These are phyloP conservation scores for Eledone cirrhosa DNA, from an alignment of 2,888 invertebrate genomes.

Conservation along the genomic window DNA sequence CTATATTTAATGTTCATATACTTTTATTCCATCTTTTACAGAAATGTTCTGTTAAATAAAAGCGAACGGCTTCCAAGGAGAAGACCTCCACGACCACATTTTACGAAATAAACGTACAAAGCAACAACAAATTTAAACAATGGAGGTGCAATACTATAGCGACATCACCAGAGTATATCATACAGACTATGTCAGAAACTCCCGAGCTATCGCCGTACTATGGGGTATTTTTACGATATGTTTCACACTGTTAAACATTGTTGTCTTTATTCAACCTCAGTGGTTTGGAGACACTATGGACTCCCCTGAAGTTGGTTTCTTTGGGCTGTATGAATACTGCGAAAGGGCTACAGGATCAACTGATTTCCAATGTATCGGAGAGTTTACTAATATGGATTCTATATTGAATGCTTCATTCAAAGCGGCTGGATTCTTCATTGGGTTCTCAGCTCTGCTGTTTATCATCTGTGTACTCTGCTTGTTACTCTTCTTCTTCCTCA, in stretches of 20 bases:
- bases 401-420: conserved; percentile 85
- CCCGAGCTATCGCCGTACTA: conserved; percentile 87
- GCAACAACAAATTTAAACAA: no score
- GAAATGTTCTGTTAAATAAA: no score
- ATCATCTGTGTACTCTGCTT: conserved; percentile 86
- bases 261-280: conserved; percentile 90
- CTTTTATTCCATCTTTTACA: no score
- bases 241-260: conserved; percentile 93
- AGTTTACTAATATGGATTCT: conserved; percentile 76
- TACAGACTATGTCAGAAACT: conserved; percentile 66
- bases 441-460: conserved; percentile 82
- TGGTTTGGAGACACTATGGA: conserved; percentile 67
- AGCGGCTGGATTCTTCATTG: conserved; percentile 88
- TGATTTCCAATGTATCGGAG: conserved; percentile 76
- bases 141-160: conserved; percentile 50
- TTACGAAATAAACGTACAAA: neutral
- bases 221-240: conserved; percentile 99
- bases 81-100: no score
- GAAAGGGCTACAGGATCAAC: conserved; percentile 73
- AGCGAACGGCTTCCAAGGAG: no score
- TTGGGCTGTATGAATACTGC: conserved; percentile 92
- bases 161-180: conserved; percentile 57
- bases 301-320: conserved; percentile 87
- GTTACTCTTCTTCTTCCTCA: conserved; percentile 91
- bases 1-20: no score